Base-by-base conservation (phyloP, 2,888 invertebrate genomes). In the Cecidostiba fungosa region DNA sequence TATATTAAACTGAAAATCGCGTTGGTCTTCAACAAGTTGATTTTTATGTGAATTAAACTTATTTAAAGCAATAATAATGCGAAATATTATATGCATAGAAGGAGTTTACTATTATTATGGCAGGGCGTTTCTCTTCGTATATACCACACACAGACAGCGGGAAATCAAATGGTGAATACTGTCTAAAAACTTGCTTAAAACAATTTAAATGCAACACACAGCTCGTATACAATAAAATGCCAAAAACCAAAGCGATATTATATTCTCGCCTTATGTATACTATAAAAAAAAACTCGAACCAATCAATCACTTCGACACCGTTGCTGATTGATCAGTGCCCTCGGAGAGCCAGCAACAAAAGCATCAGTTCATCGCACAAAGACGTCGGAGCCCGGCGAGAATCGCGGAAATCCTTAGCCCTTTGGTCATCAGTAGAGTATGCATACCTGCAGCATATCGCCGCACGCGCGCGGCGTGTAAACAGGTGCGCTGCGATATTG, bases 401-500 rank as follows among this genome's bases (percentile, higher is more conserved):
- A 77, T 77, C 76, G 76, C 59, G 76, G 72, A 72, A 72, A 72
- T 39, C 39, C 72, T 72, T 72, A 19, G 72, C 23, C 36, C 72
- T 70, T 26, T 12, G 29, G 12, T 1, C 66, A 23, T 3, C 54
- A 10, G n/a, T 0, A 26, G 4, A 5, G 16, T 6, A 59, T n/a
- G n/a, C 23, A 66, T 66, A 26, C 66, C 66, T 26, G 66, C 54
- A 47, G 1, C 6, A 59, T 59, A 59, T 59, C n/a, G 54, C n/a
- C 23, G 54, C 54, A 12, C 29, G 26, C 29, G 54, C 19, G 66
- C 66, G 14, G 23, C 66, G 66, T 66, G 66, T 66, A 66, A 73
- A 26, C 73, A 47, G 47, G 73, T 32, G 76, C 29, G 88, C 89
- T 87, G 89, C 89, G 90, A 90, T 91, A 92, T 92, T 92, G 91